These are phyloP conservation scores for Tromatobia lineatoria DNA, from an alignment of 2,888 invertebrate species.

Conservation along the genomic window DNA sequence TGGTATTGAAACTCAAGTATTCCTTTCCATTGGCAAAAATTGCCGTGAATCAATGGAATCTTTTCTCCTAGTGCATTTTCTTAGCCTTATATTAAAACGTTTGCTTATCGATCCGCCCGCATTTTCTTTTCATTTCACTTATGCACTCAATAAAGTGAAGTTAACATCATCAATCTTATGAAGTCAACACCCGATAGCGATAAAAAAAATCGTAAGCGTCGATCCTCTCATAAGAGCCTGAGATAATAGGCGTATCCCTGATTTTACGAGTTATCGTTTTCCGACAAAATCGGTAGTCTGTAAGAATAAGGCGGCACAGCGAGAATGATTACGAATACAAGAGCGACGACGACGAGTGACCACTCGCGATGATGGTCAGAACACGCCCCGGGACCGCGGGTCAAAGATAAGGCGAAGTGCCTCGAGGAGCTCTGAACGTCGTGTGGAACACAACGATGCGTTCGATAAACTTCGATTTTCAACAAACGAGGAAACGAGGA, in stretches of 20 bases:
- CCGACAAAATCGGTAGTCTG: constrained; percentile 20
- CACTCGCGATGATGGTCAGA: constrained; percentile 25
- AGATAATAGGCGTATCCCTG: constrained; percentile 4
- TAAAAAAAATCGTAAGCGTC: neutral
- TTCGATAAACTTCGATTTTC: constrained; percentile 71
- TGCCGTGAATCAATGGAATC: too few species aligned
- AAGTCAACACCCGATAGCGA: neutral
- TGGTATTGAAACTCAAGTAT: too few species aligned
- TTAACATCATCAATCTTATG: neutral
- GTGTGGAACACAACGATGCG: constrained; percentile 48
- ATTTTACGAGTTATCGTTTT: constrained; percentile 25
- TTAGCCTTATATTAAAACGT: too few species aligned
- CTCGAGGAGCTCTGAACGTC: constrained; percentile 18
- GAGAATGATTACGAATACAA: constrained; percentile 32
- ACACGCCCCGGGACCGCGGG: constrained; percentile 37
- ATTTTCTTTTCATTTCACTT: too few species aligned
- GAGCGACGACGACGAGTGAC: constrained; percentile 23
- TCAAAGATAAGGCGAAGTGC: constrained; percentile 20
- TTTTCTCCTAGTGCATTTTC: too few species aligned
- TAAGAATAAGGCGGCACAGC: constrained; percentile 22
- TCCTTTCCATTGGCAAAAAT: too few species aligned
- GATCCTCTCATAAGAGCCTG: neutral
- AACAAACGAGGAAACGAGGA: constrained; percentile 72
- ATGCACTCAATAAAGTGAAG: neutral
- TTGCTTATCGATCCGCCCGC: too few species aligned